Percentiles rank a stretch among this genome's conserved stretches.
These are phyloP conservation scores for Petrocephalus schoutedeni DNA, from an alignment of 2,797 vertebrate species.

Conservation along the genomic window DNA sequence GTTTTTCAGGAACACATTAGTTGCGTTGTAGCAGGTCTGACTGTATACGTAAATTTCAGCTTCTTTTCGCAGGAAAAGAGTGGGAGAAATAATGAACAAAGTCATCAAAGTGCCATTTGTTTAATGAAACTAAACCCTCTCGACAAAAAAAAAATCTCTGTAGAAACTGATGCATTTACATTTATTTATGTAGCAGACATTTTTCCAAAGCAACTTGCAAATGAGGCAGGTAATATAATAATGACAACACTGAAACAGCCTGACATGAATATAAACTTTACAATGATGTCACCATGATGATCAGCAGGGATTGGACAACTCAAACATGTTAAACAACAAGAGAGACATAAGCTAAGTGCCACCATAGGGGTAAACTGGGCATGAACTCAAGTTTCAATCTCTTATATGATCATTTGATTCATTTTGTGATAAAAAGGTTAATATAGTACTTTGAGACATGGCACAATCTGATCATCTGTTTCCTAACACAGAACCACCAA, in stretches of 20 bases:
- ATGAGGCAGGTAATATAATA: not conserved
- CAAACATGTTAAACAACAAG: not conserved
- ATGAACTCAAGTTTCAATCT: not conserved
- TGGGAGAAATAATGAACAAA: not conserved
- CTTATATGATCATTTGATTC: not conserved
- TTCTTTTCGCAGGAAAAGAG: not conserved
- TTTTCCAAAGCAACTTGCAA: not conserved
- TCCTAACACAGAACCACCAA: not conserved
- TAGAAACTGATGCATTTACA: not conserved
- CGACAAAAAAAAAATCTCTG: not conserved
- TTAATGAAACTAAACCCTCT: not conserved
- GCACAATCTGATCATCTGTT: not conserved
- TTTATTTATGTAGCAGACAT: not conserved
- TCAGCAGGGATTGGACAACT: not conserved
- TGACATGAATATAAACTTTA: not conserved
- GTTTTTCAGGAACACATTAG: not conserved
- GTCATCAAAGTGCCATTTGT: not conserved
- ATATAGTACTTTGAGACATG: not conserved
- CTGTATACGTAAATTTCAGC: not conserved
- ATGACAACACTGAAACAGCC: not conserved
- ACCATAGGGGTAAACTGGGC: not conserved
- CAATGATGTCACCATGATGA: not conserved
- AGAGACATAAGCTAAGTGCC: not conserved
- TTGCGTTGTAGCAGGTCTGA: not conserved
- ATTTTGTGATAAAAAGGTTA: no score